Evolutionary conservation across 2,113 vertebrate species (phyloP), one percentile per base, ranked within the genome.

Genomic region (Lampris megalopsis): DNA sequence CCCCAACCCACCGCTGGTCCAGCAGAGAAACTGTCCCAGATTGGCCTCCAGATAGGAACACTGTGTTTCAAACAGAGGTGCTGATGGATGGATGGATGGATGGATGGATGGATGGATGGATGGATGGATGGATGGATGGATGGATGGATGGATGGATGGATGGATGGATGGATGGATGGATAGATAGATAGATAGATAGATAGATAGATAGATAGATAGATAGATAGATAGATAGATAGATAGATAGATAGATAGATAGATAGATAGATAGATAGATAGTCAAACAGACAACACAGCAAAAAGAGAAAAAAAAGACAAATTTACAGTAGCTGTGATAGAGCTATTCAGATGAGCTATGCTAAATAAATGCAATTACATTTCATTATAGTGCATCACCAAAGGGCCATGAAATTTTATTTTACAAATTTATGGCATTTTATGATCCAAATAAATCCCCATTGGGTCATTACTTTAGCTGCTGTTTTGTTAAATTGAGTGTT

Each of bases 51-150:
- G 76, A 0, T 96, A 99, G 72, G 84, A 93, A 70, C 98, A 99
- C 24, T 91, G 83, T 0, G 97, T 98, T 93, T 99, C 98, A 94
- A 97, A 99, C 71, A 97, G 94, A 71, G 98, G 98, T 79, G 79
- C 97, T 97, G 52, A 1, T n/a, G 67, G 35, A 75, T 40, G 0
- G 2, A 10, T 5, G 41, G 5, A 42, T 4, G 9, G 9, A 48
- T 5, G 9, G 49, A 36, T 36, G 47, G 13, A 71, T 49, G 9
- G 45, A 71, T 6, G 64, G 5, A 50, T 13, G 24, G 35, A 47
- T n/a, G 42, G 37, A 24, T 24, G 24, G 24, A 24, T 24, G 24
- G 24, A 24, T 24, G 24, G 24, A 24, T 24, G 24, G 24, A 24
- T 24, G 24, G 24, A 24, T 24, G 24, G 24, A 24, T 24, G 24